phyloP scores from a whole-genome alignment of 2,113 vertebrate species.

The Cochlearius cochlearius region DNA sequence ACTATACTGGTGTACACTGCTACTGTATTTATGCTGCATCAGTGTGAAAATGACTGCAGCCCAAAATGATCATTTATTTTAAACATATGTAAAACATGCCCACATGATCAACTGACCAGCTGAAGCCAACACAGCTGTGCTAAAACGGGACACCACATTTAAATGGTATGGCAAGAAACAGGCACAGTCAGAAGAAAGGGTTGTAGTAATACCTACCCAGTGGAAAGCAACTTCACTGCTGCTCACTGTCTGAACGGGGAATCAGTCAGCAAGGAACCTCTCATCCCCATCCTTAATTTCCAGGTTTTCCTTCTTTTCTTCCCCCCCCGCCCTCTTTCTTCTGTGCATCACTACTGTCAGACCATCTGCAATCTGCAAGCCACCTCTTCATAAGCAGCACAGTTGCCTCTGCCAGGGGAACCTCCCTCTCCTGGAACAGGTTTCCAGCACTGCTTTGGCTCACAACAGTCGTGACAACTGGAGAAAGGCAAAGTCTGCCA shows the following conservation, averaged over 20 bases:
- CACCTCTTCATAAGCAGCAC: not conserved
- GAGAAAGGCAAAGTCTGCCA: not conserved
- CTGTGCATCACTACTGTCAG: not conserved
- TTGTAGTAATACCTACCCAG: not conserved
- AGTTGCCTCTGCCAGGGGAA: not conserved
- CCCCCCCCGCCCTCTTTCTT: not conserved
- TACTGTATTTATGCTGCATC: not conserved
- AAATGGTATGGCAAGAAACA: not conserved
- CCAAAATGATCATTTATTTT: not conserved
- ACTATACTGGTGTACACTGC: not conserved
- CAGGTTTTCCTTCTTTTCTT: not conserved
- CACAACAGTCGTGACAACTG: fast-evolving
- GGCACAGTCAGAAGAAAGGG: not conserved
- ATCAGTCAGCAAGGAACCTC: not conserved
- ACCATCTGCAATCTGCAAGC: not conserved
- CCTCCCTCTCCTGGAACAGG: not conserved
- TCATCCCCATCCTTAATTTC: not conserved
- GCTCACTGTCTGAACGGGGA: fast-evolving
- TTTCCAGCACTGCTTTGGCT: not conserved
- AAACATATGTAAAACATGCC: not conserved
- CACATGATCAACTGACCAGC: fast-evolving
- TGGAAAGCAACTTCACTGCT: not conserved
- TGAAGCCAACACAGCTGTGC: not conserved
- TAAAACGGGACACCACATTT: not conserved
- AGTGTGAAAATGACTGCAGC: not conserved